Conservation (phyloP, 1,140 invertebrate genomes). For the Hycleus phaleratus region DNA sequence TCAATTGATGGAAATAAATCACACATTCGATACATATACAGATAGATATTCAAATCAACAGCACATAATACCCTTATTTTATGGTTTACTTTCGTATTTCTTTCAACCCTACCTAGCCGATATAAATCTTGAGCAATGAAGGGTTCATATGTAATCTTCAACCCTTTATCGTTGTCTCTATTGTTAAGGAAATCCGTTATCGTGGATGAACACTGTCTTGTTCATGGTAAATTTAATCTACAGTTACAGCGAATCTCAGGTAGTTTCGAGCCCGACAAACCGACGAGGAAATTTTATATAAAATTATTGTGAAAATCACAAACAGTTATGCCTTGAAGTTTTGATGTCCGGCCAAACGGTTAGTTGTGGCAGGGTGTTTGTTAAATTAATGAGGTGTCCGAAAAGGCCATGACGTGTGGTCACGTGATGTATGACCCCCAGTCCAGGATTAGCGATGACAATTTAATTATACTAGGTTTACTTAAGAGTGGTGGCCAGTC, state of each 20-base stretch:
- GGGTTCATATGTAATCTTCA: constrained; percentile 16
- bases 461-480: constrained; percentile 17
- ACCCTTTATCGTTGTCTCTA: constrained; percentile 12
- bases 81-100: too few relatives aligned
- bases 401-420: constrained; percentile 30
- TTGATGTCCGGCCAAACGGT: not conserved
- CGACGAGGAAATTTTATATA: too few relatives aligned
- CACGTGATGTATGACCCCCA: constrained; percentile 35
- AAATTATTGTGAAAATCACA: too few relatives aligned
- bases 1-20: too few relatives aligned
- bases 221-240: constrained; percentile 24
- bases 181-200: constrained; percentile 29
- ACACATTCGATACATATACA: too few relatives aligned
- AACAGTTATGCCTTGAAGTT: too few relatives aligned
- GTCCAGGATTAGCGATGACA: constrained; percentile 35
- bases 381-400: constrained; percentile 32
- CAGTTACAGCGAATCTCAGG: constrained; percentile 20
- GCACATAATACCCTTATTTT: too few relatives aligned
- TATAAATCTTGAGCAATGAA: constrained; percentile 24
- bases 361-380: constrained; percentile 1
- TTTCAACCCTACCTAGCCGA: not conserved
- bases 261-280: not conserved
- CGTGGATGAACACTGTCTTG: constrained; percentile 23
- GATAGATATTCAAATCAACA: too few relatives aligned
- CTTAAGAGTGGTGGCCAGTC: not conserved